Conservation (phyloP, 1,140 invertebrate species). For the Hycleus phaleratus region DNA sequence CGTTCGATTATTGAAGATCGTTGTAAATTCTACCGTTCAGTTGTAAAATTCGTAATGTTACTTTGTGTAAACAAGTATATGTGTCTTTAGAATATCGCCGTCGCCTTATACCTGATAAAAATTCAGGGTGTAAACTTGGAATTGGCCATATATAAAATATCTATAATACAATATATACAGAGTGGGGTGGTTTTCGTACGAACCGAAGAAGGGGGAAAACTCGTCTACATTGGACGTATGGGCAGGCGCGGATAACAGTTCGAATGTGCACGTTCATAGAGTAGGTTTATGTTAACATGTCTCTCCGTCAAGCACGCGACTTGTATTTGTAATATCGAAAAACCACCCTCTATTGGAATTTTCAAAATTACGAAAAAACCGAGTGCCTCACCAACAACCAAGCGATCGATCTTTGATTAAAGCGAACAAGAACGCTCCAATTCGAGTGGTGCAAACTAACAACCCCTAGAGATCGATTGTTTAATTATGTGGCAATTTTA, state of each 20-base stretch:
- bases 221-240: constrained; percentile 6
- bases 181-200: constrained; percentile 14
- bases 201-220: constrained; percentile 16
- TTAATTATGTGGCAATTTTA: constrained; percentile 20
- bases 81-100: too few relatives aligned
- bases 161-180: constrained; percentile 16
- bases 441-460: too few relatives aligned
- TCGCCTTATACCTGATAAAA: constrained; percentile 10
- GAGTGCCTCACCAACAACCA: too few relatives aligned
- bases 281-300: constrained; percentile 13
- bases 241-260: constrained; percentile 22
- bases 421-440: too few relatives aligned
- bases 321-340: neutral
- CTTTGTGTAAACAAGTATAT: too few relatives aligned
- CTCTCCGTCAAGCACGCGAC: constrained; percentile 11
- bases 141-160: constrained; percentile 28
- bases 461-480: constrained; percentile 10
- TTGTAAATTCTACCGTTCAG: neutral
- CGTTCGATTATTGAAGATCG: neutral
- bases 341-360: too few relatives aligned
- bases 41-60: too few relatives aligned
- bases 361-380: too few relatives aligned
- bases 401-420: too few relatives aligned
- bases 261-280: constrained; percentile 4
- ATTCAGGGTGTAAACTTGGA: constrained; percentile 23